These are phyloP conservation scores for Sminthopsis crassicaudata DNA, from an alignment of 2,113 vertebrate genomes.

Conservation along the genomic window DNA sequence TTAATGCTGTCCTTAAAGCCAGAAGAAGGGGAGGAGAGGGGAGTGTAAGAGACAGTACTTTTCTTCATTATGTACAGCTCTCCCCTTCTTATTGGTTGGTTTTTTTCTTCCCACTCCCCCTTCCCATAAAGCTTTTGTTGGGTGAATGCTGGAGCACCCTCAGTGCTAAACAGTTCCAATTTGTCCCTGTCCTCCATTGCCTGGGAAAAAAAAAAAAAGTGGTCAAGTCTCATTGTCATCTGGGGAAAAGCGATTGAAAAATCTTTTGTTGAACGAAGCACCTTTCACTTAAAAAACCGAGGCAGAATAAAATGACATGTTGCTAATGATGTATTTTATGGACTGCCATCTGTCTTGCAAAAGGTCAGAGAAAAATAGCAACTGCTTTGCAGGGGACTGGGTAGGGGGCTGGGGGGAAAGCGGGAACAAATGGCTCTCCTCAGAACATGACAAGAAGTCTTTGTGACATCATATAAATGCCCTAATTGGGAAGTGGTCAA, in stretches of 20 bases:
- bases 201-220: constrained; percentile 39
- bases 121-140: not conserved
- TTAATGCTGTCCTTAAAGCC: not conserved
- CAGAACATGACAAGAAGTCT: constrained; percentile 89
- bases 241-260: constrained; percentile 80
- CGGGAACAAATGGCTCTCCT: constrained; percentile 85
- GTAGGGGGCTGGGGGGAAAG: constrained; percentile 69
- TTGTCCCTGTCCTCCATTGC: not conserved
- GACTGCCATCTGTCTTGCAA: constrained; percentile 88
- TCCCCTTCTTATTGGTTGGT: not conserved
- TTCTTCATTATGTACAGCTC: not conserved
- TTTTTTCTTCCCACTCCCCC: not conserved
- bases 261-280: constrained; percentile 88
- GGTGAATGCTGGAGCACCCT: fast-evolving
- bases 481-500: constrained; percentile 99
- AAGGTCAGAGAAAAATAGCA: constrained; percentile 92
- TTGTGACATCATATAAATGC: constrained; percentile 99
- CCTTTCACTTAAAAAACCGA: constrained; percentile 85
- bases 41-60: not conserved
- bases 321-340: constrained; percentile 92
- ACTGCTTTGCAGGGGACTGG: constrained; percentile 83
- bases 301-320: constrained; percentile 86
- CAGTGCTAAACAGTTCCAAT: fast-evolving
- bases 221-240: constrained; percentile 64
- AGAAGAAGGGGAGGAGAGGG: not conserved